phyloP scores from a whole-genome alignment of 2,888 invertebrate genomes.

The Metacarcinus magister region DNA sequence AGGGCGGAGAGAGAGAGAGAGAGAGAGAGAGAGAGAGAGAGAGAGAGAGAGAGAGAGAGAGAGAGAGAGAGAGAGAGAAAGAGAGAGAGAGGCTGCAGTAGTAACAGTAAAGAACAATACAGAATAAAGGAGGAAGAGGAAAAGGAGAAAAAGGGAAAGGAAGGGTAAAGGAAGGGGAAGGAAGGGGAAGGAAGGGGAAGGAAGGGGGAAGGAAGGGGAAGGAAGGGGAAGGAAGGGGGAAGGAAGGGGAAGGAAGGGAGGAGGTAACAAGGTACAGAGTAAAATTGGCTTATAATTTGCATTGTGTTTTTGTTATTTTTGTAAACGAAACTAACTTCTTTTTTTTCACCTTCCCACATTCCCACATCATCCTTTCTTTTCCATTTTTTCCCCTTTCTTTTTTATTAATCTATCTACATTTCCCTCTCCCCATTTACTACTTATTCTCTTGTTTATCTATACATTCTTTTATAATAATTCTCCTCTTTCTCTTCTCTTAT shows the following conservation, averaged over 20 bases:
- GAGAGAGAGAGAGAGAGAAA: slow-evolving; percentile 11
- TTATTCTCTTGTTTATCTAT: too few species aligned
- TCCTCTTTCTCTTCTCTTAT: too few species aligned
- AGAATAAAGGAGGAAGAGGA: neutral
- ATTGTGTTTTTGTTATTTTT: neutral
- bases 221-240: neutral
- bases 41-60: slow-evolving; percentile 26
- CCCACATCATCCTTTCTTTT: neutral
- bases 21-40: slow-evolving; percentile 14
- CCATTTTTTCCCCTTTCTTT: neutral
- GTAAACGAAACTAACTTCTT: neutral
- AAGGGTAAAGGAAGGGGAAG: neutral
- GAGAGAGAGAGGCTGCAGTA: neutral
- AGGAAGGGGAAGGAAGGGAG: neutral
- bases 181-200: neutral
- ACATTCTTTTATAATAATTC: too few species aligned
- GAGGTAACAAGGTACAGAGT: neutral
- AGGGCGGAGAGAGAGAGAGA: slow-evolving; percentile 37
- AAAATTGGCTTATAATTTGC: neutral
- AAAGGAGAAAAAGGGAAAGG: neutral
- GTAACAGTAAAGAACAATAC: neutral
- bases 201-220: neutral
- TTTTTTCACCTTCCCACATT: neutral
- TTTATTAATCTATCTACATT: too few species aligned
- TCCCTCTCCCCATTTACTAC: too few species aligned